Evolutionary conservation across 2,113 vertebrate genomes (phyloP).

Genomic region (Kryptolebias marmoratus): DNA sequence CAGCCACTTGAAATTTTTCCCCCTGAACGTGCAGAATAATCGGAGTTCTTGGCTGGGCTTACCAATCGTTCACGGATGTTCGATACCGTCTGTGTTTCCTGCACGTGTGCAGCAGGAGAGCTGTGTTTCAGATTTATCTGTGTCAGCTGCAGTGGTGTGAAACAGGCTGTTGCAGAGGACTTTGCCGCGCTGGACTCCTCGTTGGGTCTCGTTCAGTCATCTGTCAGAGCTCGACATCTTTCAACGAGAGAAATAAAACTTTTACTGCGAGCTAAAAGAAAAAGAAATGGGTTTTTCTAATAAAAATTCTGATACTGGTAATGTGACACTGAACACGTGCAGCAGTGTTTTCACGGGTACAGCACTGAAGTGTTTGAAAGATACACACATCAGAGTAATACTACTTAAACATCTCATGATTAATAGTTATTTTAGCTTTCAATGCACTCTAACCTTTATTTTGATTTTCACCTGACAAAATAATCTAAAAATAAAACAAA

Average conservation of each 20-base stretch:
- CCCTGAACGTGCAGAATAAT: not conserved
- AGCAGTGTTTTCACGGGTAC: too few relatives aligned
- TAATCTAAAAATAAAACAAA: too few relatives aligned
- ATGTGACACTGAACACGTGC: not conserved
- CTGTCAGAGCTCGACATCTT: conserved; percentile 3
- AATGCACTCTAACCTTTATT: too few relatives aligned
- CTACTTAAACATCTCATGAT: too few relatives aligned
- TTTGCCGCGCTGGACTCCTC: conserved; percentile 23
- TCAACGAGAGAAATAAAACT: not conserved
- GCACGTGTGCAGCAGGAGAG: conserved; percentile 31
- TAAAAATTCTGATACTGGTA: not conserved
- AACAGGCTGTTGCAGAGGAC: conserved; percentile 13
- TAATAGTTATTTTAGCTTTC: too few relatives aligned
- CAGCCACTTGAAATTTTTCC: not conserved
- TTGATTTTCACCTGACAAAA: too few relatives aligned
- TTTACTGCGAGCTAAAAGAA: not conserved
- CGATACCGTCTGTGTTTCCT: conserved; percentile 32
- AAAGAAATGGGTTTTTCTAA: not conserved
- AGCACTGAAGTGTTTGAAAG: too few relatives aligned
- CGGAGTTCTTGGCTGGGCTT: not conserved
- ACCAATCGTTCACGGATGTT: conserved; percentile 14
- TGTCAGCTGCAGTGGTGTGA: conserved; percentile 46
- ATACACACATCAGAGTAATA: too few relatives aligned
- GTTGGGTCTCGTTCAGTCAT: conserved; percentile 22
- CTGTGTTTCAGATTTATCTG: conserved; percentile 47